A percentile compares a stretch with the other conserved stretches of the same genome.
Conservation (phyloP, 2,888 invertebrate species). For the Yponomeuta cagnagella region DNA sequence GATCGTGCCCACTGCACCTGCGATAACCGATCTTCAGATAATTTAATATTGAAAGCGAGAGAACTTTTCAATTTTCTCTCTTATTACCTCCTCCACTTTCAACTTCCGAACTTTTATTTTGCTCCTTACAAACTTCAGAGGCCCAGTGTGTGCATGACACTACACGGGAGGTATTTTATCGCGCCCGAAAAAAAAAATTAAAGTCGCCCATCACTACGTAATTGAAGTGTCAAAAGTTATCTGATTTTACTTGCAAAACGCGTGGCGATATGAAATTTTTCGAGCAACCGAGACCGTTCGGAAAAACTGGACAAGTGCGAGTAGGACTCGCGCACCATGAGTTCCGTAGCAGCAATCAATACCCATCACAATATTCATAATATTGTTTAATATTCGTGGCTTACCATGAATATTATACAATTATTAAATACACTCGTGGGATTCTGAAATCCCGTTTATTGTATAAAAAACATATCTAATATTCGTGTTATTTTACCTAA, state of each 20-base stretch:
- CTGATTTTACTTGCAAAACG: constrained; percentile 75
- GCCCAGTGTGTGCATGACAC: constrained; percentile 59
- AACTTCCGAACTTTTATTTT: constrained; percentile 50
- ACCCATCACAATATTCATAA: no score
- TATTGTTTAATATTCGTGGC: no score
- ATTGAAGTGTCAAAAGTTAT: constrained; percentile 76
- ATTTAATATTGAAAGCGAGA: constrained; percentile 52
- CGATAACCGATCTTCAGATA: constrained; percentile 41
- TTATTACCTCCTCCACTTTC: constrained; percentile 37
- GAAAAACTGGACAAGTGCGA: constrained; percentile 31
- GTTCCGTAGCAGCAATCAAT: no score
- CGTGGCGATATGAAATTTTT: constrained; percentile 69
- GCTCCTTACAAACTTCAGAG: constrained; percentile 49
- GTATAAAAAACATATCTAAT: no score
- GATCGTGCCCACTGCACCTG: constrained; percentile 38
- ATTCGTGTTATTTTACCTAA: no score
- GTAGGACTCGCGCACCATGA: no score
- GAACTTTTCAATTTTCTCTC: constrained; percentile 59
- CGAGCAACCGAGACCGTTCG: constrained; percentile 60
- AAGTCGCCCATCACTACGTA: constrained; percentile 67
- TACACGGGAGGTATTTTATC: constrained; percentile 45
- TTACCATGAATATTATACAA: no score
- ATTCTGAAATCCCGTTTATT: no score
- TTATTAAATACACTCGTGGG: no score
- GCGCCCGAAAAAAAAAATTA: constrained; percentile 61